phyloP scores from a whole-genome alignment of 2,888 invertebrate species.

The Diarsia mendica region DNA sequence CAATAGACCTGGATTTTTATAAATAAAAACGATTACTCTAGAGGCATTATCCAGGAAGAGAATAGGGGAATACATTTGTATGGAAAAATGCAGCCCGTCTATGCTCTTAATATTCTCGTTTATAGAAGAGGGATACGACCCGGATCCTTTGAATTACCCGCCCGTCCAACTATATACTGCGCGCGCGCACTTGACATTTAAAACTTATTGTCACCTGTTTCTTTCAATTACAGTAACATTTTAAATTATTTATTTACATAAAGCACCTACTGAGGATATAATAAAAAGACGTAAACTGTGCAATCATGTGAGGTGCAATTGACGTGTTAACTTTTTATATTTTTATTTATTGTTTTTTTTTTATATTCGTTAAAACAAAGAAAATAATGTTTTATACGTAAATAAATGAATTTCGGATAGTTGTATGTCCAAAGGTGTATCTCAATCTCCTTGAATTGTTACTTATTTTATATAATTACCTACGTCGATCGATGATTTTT shows the following conservation, averaged over 20 bases:
- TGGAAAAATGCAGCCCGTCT: too few relatives aligned
- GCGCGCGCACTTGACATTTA: conserved; percentile 48
- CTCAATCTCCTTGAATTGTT: conserved; percentile 33
- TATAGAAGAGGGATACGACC: conserved; percentile 12
- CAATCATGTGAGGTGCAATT: background rate
- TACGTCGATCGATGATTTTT: conserved; percentile 11
- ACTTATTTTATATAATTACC: background rate
- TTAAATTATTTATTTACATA: conserved; percentile 32
- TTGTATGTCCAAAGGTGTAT: conserved; percentile 22
- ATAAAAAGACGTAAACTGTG: conserved; percentile 11
- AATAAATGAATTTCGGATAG: conserved; percentile 1
- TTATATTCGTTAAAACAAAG: conserved; percentile 8
- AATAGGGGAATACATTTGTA: too few relatives aligned
- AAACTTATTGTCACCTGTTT: conserved; percentile 31
- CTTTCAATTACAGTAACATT: conserved; percentile 5
- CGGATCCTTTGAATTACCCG: conserved; percentile 12
- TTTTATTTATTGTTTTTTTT: background rate
- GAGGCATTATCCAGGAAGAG: too few relatives aligned
- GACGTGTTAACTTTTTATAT: conserved; percentile 3
- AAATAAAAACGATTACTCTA: too few relatives aligned
- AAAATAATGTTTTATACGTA: background rate
- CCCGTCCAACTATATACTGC: background rate
- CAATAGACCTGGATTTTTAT: too few relatives aligned
- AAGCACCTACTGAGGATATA: background rate
- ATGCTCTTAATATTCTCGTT: background rate